A percentile compares a stretch with the other conserved stretches of the same genome.
These are phyloP conservation scores for Pagrus major DNA, from an alignment of 2,113 vertebrate genomes.

Conservation along the genomic window DNA sequence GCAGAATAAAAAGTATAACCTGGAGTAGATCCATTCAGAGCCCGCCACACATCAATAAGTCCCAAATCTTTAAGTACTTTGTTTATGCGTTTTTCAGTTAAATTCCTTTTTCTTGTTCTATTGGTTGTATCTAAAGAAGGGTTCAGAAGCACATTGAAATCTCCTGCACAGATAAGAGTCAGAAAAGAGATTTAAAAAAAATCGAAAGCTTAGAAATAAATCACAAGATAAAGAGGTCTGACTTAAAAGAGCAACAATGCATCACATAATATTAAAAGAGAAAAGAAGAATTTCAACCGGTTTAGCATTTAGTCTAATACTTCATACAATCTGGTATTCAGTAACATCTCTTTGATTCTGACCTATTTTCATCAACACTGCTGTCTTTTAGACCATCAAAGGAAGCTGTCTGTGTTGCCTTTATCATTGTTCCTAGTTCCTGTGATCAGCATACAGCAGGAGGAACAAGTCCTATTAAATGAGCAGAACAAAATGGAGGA, in stretches of 20 bases:
- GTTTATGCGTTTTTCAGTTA: too few relatives aligned
- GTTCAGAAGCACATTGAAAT: too few relatives aligned
- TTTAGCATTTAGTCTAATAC: slow-evolving; percentile 36
- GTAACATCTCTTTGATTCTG: slow-evolving; percentile 55
- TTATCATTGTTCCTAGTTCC: slow-evolving; percentile 44
- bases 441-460: slow-evolving; percentile 57
- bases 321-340: slow-evolving; percentile 31
- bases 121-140: too few relatives aligned
- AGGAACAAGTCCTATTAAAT: slow-evolving; percentile 54
- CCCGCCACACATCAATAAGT: too few relatives aligned
- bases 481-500: slow-evolving; percentile 40
- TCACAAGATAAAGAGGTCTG: background rate
- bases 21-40: too few relatives aligned
- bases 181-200: slow-evolving; percentile 9
- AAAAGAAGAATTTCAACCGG: slow-evolving; percentile 21
- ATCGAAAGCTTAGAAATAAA: slow-evolving; percentile 22
- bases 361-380: slow-evolving; percentile 56
- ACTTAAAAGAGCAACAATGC: slow-evolving; percentile 16
- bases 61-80: too few relatives aligned
- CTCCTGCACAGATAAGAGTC: too few relatives aligned
- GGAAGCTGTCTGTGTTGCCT: slow-evolving; percentile 38
- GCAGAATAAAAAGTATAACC: too few relatives aligned
- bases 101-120: too few relatives aligned
- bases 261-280: background rate
- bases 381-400: slow-evolving; percentile 52